A percentile compares a stretch with the other conserved stretches of the same genome.
Evolutionary conservation across 2,888 invertebrate species (phyloP).

Genomic region (Drosophila kanekoi): DNA sequence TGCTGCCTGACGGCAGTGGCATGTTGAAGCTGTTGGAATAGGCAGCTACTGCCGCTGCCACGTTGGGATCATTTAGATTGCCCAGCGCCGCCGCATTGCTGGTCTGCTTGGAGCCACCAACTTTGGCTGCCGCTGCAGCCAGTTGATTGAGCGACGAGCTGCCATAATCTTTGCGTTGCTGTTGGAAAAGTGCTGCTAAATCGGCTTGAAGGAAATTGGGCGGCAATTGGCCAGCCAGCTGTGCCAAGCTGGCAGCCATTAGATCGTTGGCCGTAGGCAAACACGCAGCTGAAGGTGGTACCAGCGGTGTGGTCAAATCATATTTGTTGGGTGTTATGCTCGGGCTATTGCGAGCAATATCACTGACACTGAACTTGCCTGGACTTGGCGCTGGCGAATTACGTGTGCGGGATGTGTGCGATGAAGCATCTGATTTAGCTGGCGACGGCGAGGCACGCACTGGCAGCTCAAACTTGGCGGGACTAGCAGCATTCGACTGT

Average conservation of each 20-base stretch:
- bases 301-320: slow-evolving; percentile 64
- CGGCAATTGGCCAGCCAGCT: slow-evolving; percentile 83
- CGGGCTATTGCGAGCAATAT: slow-evolving; percentile 84
- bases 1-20: slow-evolving; percentile 62
- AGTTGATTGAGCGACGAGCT: slow-evolving; percentile 83
- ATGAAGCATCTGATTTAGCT: slow-evolving; percentile 87
- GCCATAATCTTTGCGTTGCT: slow-evolving; percentile 84
- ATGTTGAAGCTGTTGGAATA: slow-evolving; percentile 82
- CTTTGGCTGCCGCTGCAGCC: slow-evolving; percentile 84
- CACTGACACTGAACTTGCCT: slow-evolving; percentile 84
- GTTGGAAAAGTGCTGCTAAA: slow-evolving; percentile 82
- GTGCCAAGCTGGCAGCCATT: slow-evolving; percentile 84
- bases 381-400: slow-evolving; percentile 86
- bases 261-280: slow-evolving; percentile 83
- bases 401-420: slow-evolving; percentile 86
- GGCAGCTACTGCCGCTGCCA: slow-evolving; percentile 81
- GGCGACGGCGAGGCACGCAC: slow-evolving; percentile 87
- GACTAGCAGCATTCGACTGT: slow-evolving; percentile 84
- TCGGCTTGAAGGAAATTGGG: slow-evolving; percentile 84
- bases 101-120: slow-evolving; percentile 76
- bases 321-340: slow-evolving; percentile 84
- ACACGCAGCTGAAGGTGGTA: slow-evolving; percentile 67
- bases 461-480: slow-evolving; percentile 86
- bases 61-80: slow-evolving; percentile 77
- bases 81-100: slow-evolving; percentile 31